These are phyloP conservation scores for Phaethon lepturus DNA, from an alignment of 2,113 vertebrate species.

Conservation along the genomic window DNA sequence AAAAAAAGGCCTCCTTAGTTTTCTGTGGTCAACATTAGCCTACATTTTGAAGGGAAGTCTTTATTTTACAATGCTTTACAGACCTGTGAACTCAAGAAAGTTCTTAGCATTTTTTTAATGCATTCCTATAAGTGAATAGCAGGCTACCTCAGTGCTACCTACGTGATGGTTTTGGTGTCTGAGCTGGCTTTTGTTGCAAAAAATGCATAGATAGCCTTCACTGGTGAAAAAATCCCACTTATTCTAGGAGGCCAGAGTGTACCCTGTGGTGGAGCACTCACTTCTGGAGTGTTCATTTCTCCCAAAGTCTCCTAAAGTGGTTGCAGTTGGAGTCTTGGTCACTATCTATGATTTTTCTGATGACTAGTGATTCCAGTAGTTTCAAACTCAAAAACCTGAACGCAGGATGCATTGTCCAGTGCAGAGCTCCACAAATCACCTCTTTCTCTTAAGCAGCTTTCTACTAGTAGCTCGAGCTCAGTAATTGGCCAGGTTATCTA, in stretches of 20 bases:
- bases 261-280: not conserved
- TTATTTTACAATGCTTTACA: slow-evolving; percentile 42
- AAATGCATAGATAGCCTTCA: not conserved
- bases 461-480: not conserved
- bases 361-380: not conserved
- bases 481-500: not conserved
- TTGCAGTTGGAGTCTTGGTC: not conserved
- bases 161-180: not conserved
- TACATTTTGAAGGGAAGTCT: slow-evolving; percentile 10
- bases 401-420: not conserved
- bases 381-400: not conserved
- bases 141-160: not conserved
- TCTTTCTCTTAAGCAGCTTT: not conserved
- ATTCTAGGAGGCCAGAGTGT: not conserved
- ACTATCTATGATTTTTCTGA: not conserved
- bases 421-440: not conserved
- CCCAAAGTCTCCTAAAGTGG: not conserved
- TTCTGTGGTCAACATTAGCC: not conserved
- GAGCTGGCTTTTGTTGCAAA: not conserved
- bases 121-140: not conserved
- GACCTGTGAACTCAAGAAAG: not conserved
- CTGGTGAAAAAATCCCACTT: not conserved
- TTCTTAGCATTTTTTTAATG: not conserved
- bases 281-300: not conserved
- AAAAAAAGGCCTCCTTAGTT: slow-evolving; percentile 38